These are phyloP conservation scores for Smittia aterrima DNA, from an alignment of 2,888 invertebrate species.

Conservation along the genomic window DNA sequence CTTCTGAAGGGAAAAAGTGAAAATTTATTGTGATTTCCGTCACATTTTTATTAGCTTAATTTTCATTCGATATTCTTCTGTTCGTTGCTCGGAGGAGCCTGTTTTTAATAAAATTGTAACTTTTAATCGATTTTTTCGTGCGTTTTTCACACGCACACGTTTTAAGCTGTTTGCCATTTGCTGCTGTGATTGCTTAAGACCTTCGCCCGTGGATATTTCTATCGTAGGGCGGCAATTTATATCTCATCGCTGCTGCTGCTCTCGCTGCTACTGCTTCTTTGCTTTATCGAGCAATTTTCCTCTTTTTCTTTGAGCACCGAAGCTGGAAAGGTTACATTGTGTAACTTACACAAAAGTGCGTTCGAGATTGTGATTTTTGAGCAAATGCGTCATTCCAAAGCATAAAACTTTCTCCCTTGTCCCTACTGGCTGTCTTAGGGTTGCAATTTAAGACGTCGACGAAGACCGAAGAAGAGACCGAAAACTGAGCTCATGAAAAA, in stretches of 20 bases:
- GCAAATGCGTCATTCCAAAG: background rate
- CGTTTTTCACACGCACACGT: constrained; percentile 20
- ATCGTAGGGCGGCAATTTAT: background rate
- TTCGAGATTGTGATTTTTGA: background rate
- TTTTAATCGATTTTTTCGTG: constrained; percentile 25
- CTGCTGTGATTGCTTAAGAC: constrained; percentile 8
- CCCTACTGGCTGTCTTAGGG: background rate
- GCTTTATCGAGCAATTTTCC: background rate
- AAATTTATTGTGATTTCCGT: background rate
- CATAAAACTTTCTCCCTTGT: background rate
- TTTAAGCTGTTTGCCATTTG: constrained; percentile 2
- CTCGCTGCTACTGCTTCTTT: background rate
- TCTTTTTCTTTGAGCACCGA: background rate
- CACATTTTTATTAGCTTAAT: constrained; percentile 37
- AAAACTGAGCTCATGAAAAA: background rate
- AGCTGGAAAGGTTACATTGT: no score
- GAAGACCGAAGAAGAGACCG: background rate
- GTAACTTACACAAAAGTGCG: no score
- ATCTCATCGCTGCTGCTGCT: background rate
- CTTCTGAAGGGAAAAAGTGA: background rate
- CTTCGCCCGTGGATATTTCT: background rate
- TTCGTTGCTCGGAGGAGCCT: background rate
- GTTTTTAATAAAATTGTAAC: constrained; percentile 14
- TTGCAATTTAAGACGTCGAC: background rate
- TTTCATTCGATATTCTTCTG: constrained; percentile 28